These are phyloP conservation scores for Antechinus stuartii DNA, from an alignment of 2,113 vertebrate species.

Conservation along the genomic window DNA sequence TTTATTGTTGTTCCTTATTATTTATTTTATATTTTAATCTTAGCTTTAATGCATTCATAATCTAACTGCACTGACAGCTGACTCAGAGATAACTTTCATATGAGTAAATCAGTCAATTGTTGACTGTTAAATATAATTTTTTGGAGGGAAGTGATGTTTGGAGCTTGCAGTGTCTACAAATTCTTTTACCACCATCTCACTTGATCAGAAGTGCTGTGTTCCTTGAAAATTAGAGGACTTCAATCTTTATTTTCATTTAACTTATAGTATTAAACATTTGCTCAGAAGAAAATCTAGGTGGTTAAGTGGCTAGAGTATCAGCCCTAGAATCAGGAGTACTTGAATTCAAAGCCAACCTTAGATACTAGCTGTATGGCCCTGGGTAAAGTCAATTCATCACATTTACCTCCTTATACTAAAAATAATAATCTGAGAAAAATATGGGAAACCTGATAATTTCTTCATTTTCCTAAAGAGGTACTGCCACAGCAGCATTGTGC, in stretches of 20 bases:
- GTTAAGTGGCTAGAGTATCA: neutral
- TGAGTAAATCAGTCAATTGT: neutral
- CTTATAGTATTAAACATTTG: neutral
- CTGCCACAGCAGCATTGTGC: constrained; percentile 24
- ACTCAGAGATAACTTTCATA: neutral
- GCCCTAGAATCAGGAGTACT: neutral
- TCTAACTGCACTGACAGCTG: neutral
- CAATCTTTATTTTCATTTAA: neutral
- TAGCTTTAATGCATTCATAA: neutral
- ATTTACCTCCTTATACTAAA: neutral
- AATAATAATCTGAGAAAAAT: constrained; percentile 45
- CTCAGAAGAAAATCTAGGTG: neutral
- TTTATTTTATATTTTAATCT: neutral
- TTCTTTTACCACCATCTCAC: neutral
- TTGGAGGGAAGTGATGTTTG: neutral
- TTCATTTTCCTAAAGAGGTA: neutral
- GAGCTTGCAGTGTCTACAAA: neutral
- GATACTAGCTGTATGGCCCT: neutral
- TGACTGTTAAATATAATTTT: neutral
- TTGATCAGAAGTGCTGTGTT: neutral
- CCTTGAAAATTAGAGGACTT: neutral
- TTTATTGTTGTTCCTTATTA: neutral
- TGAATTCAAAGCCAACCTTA: neutral
- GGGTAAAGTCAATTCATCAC: neutral
- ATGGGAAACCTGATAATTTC: neutral